Evolutionary conservation across 2,888 invertebrate genomes (phyloP).

Genomic region (Lobophora halterata): DNA sequence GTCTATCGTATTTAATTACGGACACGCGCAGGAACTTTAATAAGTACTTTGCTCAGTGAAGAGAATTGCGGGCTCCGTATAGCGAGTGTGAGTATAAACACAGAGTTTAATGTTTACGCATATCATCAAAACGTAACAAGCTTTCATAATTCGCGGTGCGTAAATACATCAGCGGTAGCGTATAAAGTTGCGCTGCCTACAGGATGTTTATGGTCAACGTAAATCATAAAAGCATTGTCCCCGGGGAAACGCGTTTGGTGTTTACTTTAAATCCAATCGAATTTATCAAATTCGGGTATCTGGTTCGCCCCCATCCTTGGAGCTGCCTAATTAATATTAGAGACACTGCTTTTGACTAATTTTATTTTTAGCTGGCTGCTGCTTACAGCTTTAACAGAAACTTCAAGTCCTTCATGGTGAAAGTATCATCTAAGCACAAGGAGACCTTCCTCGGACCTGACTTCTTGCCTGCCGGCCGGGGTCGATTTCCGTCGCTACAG

Average conservation of each 20-base stretch:
- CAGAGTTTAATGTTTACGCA: conserved; percentile 52
- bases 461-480: too few species aligned
- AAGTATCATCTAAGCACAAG: too few species aligned
- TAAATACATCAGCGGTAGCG: conserved; percentile 54
- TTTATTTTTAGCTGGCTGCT: too few species aligned
- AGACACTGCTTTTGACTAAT: too few species aligned
- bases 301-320: too few species aligned
- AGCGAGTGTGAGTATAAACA: conserved; percentile 49
- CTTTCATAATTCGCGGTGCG: conserved; percentile 57
- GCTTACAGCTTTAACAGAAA: too few species aligned
- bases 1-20: conserved; percentile 39
- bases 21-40: conserved; percentile 38
- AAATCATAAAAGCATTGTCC: conserved; percentile 53
- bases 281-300: background rate
- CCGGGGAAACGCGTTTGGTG: conserved; percentile 32
- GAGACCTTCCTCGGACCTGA: too few species aligned
- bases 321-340: too few species aligned
- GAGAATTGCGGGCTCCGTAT: conserved; percentile 39
- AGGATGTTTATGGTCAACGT: conserved; percentile 57
- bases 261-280: background rate
- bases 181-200: conserved; percentile 33
- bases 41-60: conserved; percentile 33
- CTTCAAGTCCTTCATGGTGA: too few species aligned
- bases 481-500: too few species aligned
- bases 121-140: conserved; percentile 72